phyloP scores from a whole-genome alignment of 2,888 invertebrate genomes.

The Myopa testacea region DNA sequence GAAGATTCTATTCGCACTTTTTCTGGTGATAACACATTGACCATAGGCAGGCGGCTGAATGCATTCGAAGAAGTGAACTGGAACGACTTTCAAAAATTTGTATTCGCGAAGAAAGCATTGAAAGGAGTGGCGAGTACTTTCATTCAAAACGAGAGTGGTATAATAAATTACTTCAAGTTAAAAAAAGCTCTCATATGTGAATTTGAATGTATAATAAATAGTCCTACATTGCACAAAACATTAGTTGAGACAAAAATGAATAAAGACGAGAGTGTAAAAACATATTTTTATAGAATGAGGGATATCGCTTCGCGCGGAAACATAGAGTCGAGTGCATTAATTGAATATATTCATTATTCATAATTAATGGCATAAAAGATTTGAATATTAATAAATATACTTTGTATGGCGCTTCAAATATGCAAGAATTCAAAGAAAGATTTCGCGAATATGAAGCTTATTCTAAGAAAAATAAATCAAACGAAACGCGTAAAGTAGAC shows the following conservation, averaged over 20 bases:
- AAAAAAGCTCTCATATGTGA: constrained; percentile 40
- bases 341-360: too few relatives aligned
- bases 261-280: constrained; percentile 57
- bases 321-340: constrained; percentile 58
- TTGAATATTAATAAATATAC: constrained; percentile 42
- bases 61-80: constrained; percentile 44
- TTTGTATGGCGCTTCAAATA: constrained; percentile 42
- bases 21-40: constrained; percentile 37
- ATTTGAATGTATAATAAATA: constrained; percentile 36
- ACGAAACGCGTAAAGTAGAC: neutral
- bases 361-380: constrained; percentile 62
- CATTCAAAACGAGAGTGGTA: constrained; percentile 33
- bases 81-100: constrained; percentile 44
- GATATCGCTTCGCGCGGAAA: constrained; percentile 59
- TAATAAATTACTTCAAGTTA: constrained; percentile 38
- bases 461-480: neutral
- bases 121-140: constrained; percentile 41
- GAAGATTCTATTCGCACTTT: constrained; percentile 39
- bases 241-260: constrained; percentile 53
- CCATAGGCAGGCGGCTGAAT: constrained; percentile 29
- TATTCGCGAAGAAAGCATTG: constrained; percentile 45
- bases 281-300: constrained; percentile 62
- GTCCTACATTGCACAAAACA: constrained; percentile 40
- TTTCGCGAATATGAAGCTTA: neutral
- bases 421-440: constrained; percentile 32